Percentiles rank a stretch among this genome's conserved stretches.
Conservation (phyloP, 2,113 vertebrate genomes). For the Falco punctatus region DNA sequence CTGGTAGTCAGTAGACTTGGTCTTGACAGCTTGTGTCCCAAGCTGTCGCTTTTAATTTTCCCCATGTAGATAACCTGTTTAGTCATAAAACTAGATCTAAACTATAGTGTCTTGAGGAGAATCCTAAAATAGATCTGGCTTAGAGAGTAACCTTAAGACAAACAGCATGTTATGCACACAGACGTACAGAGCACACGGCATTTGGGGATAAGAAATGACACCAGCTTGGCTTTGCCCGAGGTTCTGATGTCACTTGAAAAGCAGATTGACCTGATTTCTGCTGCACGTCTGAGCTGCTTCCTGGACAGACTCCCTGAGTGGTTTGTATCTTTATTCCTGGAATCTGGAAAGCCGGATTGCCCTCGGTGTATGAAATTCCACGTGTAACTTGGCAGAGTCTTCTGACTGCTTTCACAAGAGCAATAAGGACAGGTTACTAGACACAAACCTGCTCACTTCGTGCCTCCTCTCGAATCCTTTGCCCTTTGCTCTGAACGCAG, state of each 20-base stretch:
- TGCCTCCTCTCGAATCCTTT: neutral
- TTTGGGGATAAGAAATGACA: neutral
- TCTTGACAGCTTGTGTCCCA: neutral
- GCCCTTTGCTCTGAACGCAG: neutral
- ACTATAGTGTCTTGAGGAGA: neutral
- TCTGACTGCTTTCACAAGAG: neutral
- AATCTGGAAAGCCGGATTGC: neutral
- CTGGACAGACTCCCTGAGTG: neutral
- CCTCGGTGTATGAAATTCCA: neutral
- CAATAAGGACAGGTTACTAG: neutral
- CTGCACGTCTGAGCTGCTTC: neutral
- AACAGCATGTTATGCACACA: fast-evolving
- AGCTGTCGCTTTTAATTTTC: neutral
- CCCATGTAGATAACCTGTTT: neutral
- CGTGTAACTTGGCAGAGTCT: neutral
- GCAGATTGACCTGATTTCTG: neutral
- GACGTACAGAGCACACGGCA: neutral
- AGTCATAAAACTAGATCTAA: neutral
- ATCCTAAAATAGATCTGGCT: neutral
- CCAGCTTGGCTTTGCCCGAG: neutral
- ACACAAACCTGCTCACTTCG: neutral
- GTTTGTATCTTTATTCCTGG: neutral
- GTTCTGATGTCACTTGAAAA: neutral
- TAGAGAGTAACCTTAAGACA: neutral
- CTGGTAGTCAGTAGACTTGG: neutral